Evolutionary conservation across 2,113 vertebrate genomes (phyloP).

Genomic region (Mesoclemmys tuberculata): DNA sequence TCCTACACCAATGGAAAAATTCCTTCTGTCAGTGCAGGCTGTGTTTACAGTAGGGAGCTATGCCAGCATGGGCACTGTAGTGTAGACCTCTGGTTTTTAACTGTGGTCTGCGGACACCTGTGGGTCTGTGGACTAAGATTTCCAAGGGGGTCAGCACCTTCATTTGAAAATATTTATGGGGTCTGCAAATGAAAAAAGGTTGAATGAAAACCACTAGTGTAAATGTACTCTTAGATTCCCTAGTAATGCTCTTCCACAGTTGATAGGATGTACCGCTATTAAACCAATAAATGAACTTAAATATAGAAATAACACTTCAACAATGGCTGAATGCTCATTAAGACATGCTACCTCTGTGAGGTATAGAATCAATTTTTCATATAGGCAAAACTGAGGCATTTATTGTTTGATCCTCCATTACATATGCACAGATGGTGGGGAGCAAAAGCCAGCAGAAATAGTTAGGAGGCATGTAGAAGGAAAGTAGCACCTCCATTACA

Average conservation of each 20-base stretch:
- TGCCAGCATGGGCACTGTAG: not conserved
- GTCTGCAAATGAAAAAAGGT: not conserved
- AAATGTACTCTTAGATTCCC: not conserved
- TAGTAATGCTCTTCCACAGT: not conserved
- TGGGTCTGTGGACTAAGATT: not conserved
- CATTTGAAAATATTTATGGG: not conserved
- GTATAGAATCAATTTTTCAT: accelerated
- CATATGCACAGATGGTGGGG: not conserved
- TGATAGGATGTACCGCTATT: not conserved
- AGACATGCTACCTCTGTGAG: not conserved
- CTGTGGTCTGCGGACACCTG: not conserved
- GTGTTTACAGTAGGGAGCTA: not conserved
- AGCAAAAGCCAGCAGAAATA: not conserved
- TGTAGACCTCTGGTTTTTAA: not conserved
- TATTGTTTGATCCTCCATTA: not conserved
- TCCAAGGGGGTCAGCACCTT: not conserved
- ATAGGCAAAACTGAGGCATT: not conserved
- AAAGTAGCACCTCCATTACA: not conserved
- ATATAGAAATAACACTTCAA: not conserved
- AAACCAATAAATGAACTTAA: not conserved
- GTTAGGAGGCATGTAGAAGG: not conserved
- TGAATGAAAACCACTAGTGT: not conserved
- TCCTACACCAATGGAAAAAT: not conserved
- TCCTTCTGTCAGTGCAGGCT: not conserved
- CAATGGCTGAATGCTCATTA: not conserved